These are phyloP conservation scores for Riparia riparia DNA, from an alignment of 2,113 vertebrate genomes.

Conservation along the genomic window DNA sequence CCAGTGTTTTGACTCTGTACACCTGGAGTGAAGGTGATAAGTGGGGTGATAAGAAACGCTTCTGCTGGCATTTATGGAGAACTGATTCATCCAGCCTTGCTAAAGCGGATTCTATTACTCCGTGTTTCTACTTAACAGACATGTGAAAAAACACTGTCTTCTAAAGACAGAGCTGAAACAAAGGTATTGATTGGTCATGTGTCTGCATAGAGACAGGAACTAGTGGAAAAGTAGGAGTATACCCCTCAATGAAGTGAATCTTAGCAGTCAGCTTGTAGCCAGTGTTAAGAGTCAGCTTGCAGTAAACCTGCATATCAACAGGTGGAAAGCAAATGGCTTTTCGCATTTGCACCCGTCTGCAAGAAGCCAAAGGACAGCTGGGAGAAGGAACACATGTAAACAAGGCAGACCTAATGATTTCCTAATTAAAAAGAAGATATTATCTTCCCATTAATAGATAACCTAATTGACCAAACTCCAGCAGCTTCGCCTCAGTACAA, in stretches of 20 bases:
- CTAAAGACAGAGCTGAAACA: background rate
- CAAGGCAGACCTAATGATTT: slow-evolving; percentile 54
- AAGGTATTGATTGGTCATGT: background rate
- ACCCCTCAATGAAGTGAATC: background rate
- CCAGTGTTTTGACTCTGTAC: background rate
- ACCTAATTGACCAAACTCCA: slow-evolving; percentile 56
- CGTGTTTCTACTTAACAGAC: background rate
- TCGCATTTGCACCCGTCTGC: background rate
- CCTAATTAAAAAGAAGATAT: slow-evolving; percentile 55
- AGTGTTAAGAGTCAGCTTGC: background rate
- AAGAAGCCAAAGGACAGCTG: slow-evolving; percentile 43
- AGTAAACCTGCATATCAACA: background rate
- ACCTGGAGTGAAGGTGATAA: background rate
- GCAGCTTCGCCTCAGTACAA: background rate
- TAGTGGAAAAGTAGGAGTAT: background rate
- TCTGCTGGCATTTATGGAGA: background rate
- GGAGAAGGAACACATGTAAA: slow-evolving; percentile 55
- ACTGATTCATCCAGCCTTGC: background rate
- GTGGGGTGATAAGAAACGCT: background rate
- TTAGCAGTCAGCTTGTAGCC: background rate
- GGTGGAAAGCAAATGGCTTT: slow-evolving; percentile 6
- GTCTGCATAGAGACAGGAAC: background rate
- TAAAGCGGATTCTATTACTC: background rate
- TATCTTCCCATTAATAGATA: slow-evolving; percentile 64
- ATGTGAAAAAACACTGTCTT: background rate